Base-by-base conservation (phyloP, 30 jellyfish, hydroid and myxozoan species). In the Aurelia aurita region DNA sequence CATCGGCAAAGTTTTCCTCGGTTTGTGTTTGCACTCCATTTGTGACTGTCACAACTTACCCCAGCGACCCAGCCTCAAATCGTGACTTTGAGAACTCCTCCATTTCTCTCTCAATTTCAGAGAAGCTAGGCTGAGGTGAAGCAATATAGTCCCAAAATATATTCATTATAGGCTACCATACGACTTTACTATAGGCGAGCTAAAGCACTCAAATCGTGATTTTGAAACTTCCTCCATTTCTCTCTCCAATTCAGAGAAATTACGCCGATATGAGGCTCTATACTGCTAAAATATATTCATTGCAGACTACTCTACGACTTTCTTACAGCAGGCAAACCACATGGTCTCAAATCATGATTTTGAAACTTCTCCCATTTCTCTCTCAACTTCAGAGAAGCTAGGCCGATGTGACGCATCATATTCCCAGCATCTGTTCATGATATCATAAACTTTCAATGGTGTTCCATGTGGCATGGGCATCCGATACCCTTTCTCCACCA, bases 381-480 rank as follows among this genome's bases (percentile, higher is more conserved):
- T 18, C 60, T 74, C 89, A 13, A 94, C 45, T 14, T 94, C 97
- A 12, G 79, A 19, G 63, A 94, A 94, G 68, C 16, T 54, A 2
- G 97, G 97, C 45, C 99, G 79, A 46, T 53, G 34, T 0, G 39
- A 23, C 11, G 89, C 87, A 25, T 82, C 83, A 45, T 20, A 69
- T 14, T 68, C 65, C 99, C 99, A 94, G 59, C 99, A 94, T 69
- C 54, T 73, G 72, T 85, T 72, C 99, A 94, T 94, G 6, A 94
- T 51, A 22, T 72, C 87, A 49, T 71, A 77, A 16, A 88, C 77
- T 54, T 74, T 72, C 29, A 59, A 49, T 20, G 99, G 99, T 8
- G 97, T 94, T 13, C 96, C 97, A 46, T 77, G 63, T 13, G 99
- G 99, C 54, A 94, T 90, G 3, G 96, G 96, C 90, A 94, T 79